phyloP scores from a whole-genome alignment of 2,888 invertebrate genomes.

The Cheilosia vulpina region DNA sequence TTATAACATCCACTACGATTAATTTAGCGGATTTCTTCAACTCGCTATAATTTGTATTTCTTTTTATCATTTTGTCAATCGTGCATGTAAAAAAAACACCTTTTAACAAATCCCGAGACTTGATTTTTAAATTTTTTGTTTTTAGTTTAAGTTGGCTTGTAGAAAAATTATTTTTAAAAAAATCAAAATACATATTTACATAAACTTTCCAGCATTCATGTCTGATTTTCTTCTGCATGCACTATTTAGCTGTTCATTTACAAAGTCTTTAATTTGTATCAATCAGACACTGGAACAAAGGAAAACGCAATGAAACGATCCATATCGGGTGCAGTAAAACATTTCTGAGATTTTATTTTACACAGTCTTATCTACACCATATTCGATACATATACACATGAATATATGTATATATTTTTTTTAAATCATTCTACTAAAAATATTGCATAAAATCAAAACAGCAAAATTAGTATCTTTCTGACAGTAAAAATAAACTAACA shows the following conservation, averaged over 20 bases:
- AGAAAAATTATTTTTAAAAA: conserved; percentile 30
- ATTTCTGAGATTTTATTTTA: conserved; percentile 51
- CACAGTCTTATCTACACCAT: conserved; percentile 21
- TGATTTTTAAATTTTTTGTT: not conserved
- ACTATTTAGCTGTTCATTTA: not conserved
- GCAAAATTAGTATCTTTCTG: conserved; percentile 8
- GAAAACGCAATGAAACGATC: conserved; percentile 58
- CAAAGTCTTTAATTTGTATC: conserved; percentile 20
- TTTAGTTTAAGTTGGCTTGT: conserved; percentile 33
- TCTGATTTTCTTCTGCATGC: not conserved
- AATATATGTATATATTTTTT: conserved; percentile 44
- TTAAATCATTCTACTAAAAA: conserved; percentile 59
- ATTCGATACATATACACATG: conserved; percentile 6
- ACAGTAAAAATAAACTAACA: conserved; percentile 14
- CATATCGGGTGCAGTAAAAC: conserved; percentile 62
- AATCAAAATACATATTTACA: conserved; percentile 17
- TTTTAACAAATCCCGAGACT: not conserved
- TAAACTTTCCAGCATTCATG: conserved; percentile 6
- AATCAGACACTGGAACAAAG: conserved; percentile 14
- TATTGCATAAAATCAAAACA: conserved; percentile 12
- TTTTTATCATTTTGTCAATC: conserved; percentile 7
- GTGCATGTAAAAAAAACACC: not conserved
- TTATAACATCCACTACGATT: conserved; percentile 71
- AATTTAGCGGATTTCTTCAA: conserved; percentile 73
- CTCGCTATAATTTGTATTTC: conserved; percentile 60